Evolutionary conservation across 1,140 invertebrate species (phyloP), one percentile per base, ranked within the genome.

Genomic region (Paramacrobiotus metropolitanus): DNA sequence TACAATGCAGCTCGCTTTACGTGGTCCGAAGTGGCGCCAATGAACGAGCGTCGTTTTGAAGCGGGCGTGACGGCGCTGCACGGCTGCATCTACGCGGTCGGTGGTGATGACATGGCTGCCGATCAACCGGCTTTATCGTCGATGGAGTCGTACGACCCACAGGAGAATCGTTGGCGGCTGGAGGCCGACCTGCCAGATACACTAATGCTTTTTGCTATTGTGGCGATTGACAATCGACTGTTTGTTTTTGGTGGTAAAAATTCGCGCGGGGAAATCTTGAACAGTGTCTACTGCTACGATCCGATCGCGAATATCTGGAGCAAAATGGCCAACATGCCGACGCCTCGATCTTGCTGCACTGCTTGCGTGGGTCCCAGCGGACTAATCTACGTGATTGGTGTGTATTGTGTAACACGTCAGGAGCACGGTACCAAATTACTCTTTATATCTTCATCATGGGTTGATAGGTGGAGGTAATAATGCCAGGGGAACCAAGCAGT

Each of bases 51-150:
- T 2, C 67, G 78, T 34, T 77, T 75, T 55, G 76, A 78, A 70
- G 65, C 78, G 63, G 77, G 82, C 40, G 78, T 82, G n/a, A 80
- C 79, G 29, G 74, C 80, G 61, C 79, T 80, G 68, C 76, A 79
- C 64, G 79, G 78, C 44, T 76, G 77, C 64, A 76, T 86, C 24
- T 86, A 82, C 76, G 84, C 80, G n/a, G 80, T 85, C 31, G 86
- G 85, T 60, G 86, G 85, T 28, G 85, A 83, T 72, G 84, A 87
- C 74, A 81, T 83, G 40, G 85, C 83, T 78, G 81, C 82, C 70
- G n/a, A n/a, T n/a, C n/a, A n/a, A n/a, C n/a, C n/a, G n/a, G 83
- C 83, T 65, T 72, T 86, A 20, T 79, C 81, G 65, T 81, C 80
- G 0, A 83, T 80, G n/a, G 85, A 87, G 69, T 75, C 78, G 60